Percentiles rank a stretch among this genome's conserved stretches.
phyloP scores from a whole-genome alignment of 2,888 invertebrate genomes.

The Sinopyrophorus schimmeli region DNA sequence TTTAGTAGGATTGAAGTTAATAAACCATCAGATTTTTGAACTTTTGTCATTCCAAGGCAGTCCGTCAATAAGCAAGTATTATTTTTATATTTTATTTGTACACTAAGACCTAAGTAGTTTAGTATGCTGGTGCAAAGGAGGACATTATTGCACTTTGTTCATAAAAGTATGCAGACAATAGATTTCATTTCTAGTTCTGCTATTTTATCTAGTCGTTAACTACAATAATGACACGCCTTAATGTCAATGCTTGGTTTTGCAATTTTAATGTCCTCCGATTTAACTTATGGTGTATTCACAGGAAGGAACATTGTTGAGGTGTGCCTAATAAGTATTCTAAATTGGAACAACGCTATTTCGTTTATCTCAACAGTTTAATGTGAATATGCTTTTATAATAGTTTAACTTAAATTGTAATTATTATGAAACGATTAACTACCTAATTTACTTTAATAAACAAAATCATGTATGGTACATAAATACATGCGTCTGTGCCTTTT shows the following conservation, averaged over 20 bases:
- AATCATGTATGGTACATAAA: slow-evolving; percentile 17
- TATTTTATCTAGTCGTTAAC: slow-evolving; percentile 28
- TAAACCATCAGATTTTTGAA: background rate
- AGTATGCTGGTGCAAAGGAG: slow-evolving; percentile 24
- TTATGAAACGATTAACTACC: slow-evolving; percentile 5
- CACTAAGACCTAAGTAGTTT: slow-evolving; percentile 6
- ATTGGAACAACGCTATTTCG: no score
- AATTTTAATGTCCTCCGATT: slow-evolving; percentile 22
- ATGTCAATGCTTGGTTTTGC: slow-evolving; percentile 12
- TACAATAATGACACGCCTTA: slow-evolving; percentile 22
- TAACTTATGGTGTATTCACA: no score
- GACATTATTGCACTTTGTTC: slow-evolving; percentile 22
- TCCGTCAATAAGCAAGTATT: slow-evolving; percentile 16
- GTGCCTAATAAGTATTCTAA: no score
- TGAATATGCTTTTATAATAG: slow-evolving; percentile 16
- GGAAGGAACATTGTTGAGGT: no score
- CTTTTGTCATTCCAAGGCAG: slow-evolving; percentile 19
- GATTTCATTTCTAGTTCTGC: slow-evolving; percentile 23
- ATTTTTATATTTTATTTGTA: slow-evolving; percentile 21
- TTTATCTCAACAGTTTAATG: no score
- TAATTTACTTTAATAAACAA: slow-evolving; percentile 20
- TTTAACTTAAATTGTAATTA: slow-evolving; percentile 8
- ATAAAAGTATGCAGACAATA: slow-evolving; percentile 4
- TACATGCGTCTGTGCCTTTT: slow-evolving; percentile 32
- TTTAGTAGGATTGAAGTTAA: no score